Evolutionary conservation across 1,140 invertebrate species (phyloP).

Genomic region (Trachymyrmex cornetzi): DNA sequence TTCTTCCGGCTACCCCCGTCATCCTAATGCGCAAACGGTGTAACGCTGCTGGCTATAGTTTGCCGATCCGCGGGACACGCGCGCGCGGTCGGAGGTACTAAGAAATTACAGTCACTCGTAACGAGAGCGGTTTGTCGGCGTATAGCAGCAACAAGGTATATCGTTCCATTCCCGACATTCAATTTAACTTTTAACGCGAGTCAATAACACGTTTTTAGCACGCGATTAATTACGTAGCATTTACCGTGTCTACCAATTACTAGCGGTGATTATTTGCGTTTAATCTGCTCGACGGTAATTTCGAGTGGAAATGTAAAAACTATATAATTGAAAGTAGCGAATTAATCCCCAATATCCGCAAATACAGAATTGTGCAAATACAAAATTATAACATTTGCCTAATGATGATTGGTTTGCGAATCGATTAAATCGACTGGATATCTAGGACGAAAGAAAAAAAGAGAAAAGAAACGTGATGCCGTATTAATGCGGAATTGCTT

Average conservation of each 20-base stretch:
- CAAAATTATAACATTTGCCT: constrained; percentile 50
- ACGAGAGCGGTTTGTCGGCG: constrained; percentile 47
- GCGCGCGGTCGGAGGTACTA: constrained; percentile 36
- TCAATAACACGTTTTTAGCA: constrained; percentile 61
- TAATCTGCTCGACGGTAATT: constrained; percentile 61
- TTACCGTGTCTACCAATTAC: constrained; percentile 62
- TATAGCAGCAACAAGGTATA: constrained; percentile 31
- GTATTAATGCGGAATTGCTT: constrained; percentile 58
- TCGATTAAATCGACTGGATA: constrained; percentile 40
- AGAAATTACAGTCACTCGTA: constrained; percentile 56
- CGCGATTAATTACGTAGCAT: constrained; percentile 59
- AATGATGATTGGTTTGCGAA: constrained; percentile 59
- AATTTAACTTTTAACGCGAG: constrained; percentile 63
- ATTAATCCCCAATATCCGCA: constrained; percentile 60
- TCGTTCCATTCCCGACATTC: constrained; percentile 43
- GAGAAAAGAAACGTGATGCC: constrained; percentile 6
- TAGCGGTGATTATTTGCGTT: constrained; percentile 58
- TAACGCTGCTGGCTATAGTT: constrained; percentile 37
- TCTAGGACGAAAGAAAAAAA: not conserved
- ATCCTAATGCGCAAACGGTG: constrained; percentile 58
- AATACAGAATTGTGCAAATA: constrained; percentile 38
- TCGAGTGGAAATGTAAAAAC: constrained; percentile 53
- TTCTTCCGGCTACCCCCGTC: constrained; percentile 46
- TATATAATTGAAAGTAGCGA: constrained; percentile 64
- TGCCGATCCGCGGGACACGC: constrained; percentile 29